Percentiles rank a stretch among this genome's conserved stretches.
Evolutionary conservation across 2,797 vertebrate genomes (phyloP).

Genomic region (Silurus lanzhouensis): DNA sequence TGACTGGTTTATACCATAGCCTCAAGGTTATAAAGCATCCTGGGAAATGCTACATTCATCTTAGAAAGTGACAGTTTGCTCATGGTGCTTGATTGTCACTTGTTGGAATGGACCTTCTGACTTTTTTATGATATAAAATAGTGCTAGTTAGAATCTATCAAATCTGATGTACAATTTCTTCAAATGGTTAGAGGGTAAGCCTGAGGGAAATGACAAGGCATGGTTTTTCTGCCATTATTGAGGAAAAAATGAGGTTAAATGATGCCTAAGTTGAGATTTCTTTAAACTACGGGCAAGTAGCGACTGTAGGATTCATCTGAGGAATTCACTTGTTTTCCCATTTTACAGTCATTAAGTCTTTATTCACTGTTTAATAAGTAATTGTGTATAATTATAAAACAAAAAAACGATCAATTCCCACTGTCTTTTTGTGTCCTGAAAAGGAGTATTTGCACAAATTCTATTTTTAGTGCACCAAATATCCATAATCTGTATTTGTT

Average conservation of each 20-base stretch:
- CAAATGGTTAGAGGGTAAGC: background rate
- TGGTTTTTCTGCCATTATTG: background rate
- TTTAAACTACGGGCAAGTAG: background rate
- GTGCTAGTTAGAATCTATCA: background rate
- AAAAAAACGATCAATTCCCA: background rate
- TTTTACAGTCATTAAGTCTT: too few relatives aligned
- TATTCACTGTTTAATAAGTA: background rate
- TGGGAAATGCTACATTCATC: background rate
- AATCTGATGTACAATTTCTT: background rate
- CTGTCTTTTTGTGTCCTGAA: too few relatives aligned
- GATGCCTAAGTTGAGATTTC: background rate
- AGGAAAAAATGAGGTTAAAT: background rate
- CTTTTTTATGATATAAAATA: background rate
- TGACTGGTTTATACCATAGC: background rate
- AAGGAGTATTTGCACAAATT: too few relatives aligned
- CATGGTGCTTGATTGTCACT: background rate
- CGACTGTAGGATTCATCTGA: background rate
- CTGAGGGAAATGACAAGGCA: background rate
- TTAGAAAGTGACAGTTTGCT: background rate
- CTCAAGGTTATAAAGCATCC: background rate
- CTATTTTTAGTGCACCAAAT: too few relatives aligned
- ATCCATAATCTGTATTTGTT: too few relatives aligned
- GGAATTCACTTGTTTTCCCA: background rate
- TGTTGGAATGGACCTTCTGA: background rate
- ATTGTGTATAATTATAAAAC: background rate